Percentiles rank a stretch among this genome's conserved stretches.
These are phyloP conservation scores for Ellobius talpinus DNA, from an alignment of 2,113 vertebrate genomes.

Conservation along the genomic window DNA sequence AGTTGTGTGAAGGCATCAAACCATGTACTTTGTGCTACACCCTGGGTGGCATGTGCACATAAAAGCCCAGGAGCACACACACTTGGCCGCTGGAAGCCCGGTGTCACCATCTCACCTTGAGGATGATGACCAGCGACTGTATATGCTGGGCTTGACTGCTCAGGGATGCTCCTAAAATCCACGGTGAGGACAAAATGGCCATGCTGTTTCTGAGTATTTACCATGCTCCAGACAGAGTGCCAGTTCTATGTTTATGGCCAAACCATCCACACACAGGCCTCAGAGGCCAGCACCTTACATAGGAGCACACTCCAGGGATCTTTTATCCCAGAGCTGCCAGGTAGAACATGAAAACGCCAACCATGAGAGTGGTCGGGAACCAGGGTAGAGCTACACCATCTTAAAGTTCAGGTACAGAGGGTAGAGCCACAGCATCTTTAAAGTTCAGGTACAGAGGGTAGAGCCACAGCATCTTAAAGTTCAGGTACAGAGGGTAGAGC, in stretches of 20 bases:
- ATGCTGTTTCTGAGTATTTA: background rate
- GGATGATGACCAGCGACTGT: accelerated
- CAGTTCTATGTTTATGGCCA: background rate
- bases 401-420: background rate
- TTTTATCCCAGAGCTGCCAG: no score
- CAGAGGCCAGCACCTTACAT: no score
- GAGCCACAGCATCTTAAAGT: background rate
- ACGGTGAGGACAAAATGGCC: accelerated
- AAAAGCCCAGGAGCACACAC: accelerated
- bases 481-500: background rate
- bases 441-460: no score
- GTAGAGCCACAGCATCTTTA: background rate
- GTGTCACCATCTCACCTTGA: accelerated
- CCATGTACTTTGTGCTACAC: background rate
- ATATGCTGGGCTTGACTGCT: background rate
- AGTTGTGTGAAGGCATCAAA: background rate
- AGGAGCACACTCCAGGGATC: background rate
- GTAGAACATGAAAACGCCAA: accelerated
- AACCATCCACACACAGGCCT: background rate
- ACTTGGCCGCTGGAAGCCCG: background rate
- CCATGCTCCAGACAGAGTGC: accelerated
- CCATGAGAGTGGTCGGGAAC: background rate
- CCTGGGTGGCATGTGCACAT: accelerated
- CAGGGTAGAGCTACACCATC: accelerated
- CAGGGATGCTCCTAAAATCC: background rate